Percentiles rank a stretch among this genome's conserved stretches.
phyloP scores from a whole-genome alignment of 2,888 invertebrate species.

The Platypus cylindrus region DNA sequence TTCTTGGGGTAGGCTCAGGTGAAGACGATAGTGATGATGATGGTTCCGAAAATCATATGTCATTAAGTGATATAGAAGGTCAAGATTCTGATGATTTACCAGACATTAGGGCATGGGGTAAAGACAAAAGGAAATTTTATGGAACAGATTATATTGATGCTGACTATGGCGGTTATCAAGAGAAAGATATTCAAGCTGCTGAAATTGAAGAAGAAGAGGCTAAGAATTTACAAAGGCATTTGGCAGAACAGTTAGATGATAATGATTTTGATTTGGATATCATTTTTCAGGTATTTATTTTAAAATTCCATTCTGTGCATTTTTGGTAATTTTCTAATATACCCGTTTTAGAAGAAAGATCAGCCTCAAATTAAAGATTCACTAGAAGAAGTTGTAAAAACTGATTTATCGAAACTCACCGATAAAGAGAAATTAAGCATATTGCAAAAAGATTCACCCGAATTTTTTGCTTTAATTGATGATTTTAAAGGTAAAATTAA shows the following conservation, averaged over 20 bases:
- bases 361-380: slow-evolving; percentile 29
- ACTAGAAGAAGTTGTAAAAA: slow-evolving; percentile 49
- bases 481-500: slow-evolving; percentile 57
- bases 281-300: slow-evolving; percentile 14
- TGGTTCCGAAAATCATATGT: slow-evolving; percentile 37
- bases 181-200: slow-evolving; percentile 58
- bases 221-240: slow-evolving; percentile 60
- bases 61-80: slow-evolving; percentile 67
- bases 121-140: slow-evolving; percentile 64
- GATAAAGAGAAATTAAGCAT: slow-evolving; percentile 64
- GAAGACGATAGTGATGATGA: slow-evolving; percentile 36
- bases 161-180: slow-evolving; percentile 58
- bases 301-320: slow-evolving; percentile 2
- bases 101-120: slow-evolving; percentile 80
- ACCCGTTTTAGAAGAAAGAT: slow-evolving; percentile 23
- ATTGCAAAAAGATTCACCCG: slow-evolving; percentile 76
- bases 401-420: slow-evolving; percentile 63
- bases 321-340: not conserved
- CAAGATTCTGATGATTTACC: slow-evolving; percentile 59
- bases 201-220: slow-evolving; percentile 77
- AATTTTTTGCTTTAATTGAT: slow-evolving; percentile 62
- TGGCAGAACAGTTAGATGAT: slow-evolving; percentile 66
- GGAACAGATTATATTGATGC: slow-evolving; percentile 81
- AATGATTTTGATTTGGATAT: slow-evolving; percentile 35
- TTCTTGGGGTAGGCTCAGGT: slow-evolving; percentile 44